phyloP scores from a whole-genome alignment of 2,888 invertebrate species.

The Eupeodes latifasciatus region DNA sequence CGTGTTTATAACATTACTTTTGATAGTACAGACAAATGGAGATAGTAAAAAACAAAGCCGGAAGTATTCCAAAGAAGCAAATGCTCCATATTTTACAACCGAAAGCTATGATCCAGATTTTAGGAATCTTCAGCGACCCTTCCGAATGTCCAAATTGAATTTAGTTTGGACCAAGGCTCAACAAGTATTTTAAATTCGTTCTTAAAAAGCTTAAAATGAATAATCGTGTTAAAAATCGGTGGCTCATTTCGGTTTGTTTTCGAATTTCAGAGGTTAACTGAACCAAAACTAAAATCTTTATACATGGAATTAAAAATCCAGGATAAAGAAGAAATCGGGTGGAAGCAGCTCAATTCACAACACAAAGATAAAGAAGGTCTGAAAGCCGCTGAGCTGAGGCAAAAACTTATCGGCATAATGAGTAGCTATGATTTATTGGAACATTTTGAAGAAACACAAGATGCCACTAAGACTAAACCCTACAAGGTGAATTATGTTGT shows the following conservation, averaged over 20 bases:
- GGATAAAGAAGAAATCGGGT: conserved; percentile 95
- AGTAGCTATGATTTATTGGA: conserved; percentile 91
- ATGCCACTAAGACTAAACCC: conserved; percentile 84
- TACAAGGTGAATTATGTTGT: conserved; percentile 79
- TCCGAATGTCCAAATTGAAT: conserved; percentile 95
- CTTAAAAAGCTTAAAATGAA: background rate
- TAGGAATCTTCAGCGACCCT: conserved; percentile 91
- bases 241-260: background rate
- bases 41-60: conserved; percentile 79
- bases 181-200: conserved; percentile 86
- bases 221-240: background rate
- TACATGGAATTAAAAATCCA: conserved; percentile 95
- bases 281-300: conserved; percentile 92
- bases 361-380: conserved; percentile 94
- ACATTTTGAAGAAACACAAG: conserved; percentile 90
- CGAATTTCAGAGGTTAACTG: conserved; percentile 88
- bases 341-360: conserved; percentile 92
- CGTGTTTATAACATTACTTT: conserved; percentile 29
- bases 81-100: conserved; percentile 79
- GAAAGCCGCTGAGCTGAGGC: conserved; percentile 91
- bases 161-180: conserved; percentile 95
- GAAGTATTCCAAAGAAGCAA: conserved; percentile 82
- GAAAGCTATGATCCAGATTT: conserved; percentile 86
- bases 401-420: conserved; percentile 93
- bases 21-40: conserved; percentile 66